phyloP scores from a whole-genome alignment of 2,888 invertebrate genomes.

The Orchestes rusci region DNA sequence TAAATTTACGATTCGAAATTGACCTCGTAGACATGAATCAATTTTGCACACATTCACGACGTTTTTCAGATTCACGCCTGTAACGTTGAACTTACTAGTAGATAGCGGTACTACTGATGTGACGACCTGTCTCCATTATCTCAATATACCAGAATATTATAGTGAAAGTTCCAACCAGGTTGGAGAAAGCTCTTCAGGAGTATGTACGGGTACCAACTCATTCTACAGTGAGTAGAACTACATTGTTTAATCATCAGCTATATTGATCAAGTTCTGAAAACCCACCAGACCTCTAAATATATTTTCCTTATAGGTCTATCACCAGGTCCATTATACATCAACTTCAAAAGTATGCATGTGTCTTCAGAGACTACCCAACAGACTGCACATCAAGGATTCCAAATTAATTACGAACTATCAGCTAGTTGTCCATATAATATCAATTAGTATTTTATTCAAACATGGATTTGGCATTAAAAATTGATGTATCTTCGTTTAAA shows the following conservation, averaged over 20 bases:
- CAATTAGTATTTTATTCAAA: conserved; percentile 1
- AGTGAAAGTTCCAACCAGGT: too few species aligned
- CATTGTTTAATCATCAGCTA: too few species aligned
- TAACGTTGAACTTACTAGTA: neutral
- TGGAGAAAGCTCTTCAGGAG: too few species aligned
- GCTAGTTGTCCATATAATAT: conserved; percentile 3
- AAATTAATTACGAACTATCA: conserved; percentile 5
- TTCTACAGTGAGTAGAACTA: too few species aligned
- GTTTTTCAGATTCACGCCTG: conserved; percentile 28
- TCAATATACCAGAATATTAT: conserved; percentile 29
- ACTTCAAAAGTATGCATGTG: conserved; percentile 8
- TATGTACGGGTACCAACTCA: too few species aligned
- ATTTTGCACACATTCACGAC: too few species aligned
- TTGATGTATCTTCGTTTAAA: too few species aligned
- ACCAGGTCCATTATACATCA: conserved; percentile 11
- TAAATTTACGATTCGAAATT: too few species aligned
- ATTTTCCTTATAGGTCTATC: conserved; percentile 3
- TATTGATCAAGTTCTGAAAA: neutral
- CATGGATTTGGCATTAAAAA: neutral
- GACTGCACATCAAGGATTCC: neutral
- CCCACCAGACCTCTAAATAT: neutral
- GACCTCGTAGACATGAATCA: too few species aligned
- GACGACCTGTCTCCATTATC: conserved; percentile 24
- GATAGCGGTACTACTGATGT: too few species aligned
- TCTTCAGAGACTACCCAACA: neutral